A percentile compares a stretch with the other conserved stretches of the same genome.
Evolutionary conservation across 2,888 invertebrate genomes (phyloP).

Genomic region (Heliconius aoede): DNA sequence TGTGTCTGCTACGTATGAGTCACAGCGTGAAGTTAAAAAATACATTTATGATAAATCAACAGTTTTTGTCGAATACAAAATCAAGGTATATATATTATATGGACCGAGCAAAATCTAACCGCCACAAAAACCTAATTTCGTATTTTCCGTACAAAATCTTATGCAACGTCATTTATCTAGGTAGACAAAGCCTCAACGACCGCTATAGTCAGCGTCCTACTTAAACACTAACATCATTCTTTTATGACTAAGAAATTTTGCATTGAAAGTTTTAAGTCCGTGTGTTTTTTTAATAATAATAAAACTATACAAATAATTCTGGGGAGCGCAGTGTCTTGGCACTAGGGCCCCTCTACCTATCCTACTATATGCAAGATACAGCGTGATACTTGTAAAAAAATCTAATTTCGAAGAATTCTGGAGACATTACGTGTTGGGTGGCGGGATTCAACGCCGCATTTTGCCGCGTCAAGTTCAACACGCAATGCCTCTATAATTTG

Average conservation of each 20-base stretch:
- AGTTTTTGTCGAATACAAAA: not conserved
- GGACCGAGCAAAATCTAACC: conserved; percentile 9
- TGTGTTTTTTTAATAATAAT: not conserved
- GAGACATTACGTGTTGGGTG: too few species aligned
- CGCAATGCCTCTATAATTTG: too few species aligned
- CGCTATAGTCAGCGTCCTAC: not conserved
- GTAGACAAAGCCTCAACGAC: conserved; percentile 15
- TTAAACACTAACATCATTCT: conserved; percentile 12
- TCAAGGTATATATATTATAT: not conserved
- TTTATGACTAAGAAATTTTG: not conserved
- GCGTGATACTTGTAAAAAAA: not conserved
- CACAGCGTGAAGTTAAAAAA: too few species aligned
- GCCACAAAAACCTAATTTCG: conserved; percentile 19
- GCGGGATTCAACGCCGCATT: too few species aligned
- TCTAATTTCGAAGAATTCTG: not conserved
- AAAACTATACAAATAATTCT: not conserved
- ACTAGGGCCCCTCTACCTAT: not conserved
- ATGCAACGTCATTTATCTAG: conserved; percentile 23
- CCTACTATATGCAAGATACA: not conserved
- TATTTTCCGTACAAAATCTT: conserved; percentile 15
- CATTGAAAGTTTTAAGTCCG: not conserved
- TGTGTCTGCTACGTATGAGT: too few species aligned
- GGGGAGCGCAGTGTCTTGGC: too few species aligned
- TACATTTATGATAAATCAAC: not conserved
- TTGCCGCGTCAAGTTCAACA: too few species aligned